Conservation (phyloP, 1,140 invertebrate genomes). For the Ceratosolen fusciceps region DNA sequence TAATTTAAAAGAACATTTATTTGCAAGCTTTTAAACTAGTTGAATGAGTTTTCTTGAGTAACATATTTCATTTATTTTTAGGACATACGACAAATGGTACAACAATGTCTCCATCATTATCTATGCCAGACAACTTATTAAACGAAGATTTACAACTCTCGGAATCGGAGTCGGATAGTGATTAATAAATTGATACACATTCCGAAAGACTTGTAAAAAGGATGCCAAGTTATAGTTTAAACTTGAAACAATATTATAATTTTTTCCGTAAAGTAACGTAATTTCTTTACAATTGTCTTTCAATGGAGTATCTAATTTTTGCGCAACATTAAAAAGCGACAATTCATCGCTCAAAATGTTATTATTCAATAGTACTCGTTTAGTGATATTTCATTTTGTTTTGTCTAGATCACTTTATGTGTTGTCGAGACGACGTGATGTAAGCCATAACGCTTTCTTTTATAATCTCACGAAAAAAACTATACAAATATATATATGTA, state of each 20-base stretch:
- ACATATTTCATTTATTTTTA: constrained; percentile 49
- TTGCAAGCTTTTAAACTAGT: neutral
- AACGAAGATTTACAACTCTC: constrained; percentile 85
- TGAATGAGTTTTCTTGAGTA: neutral
- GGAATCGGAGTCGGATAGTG: constrained; percentile 79
- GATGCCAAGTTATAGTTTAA: constrained; percentile 47
- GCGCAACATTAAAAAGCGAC: constrained; percentile 31
- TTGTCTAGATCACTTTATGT: constrained; percentile 40
- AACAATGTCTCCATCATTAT: constrained; percentile 62
- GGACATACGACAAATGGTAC: constrained; percentile 64
- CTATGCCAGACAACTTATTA: constrained; percentile 75
- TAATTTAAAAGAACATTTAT: constrained; percentile 43
- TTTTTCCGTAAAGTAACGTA: constrained; percentile 40
- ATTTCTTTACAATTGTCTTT: constrained; percentile 49
- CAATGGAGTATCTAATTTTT: constrained; percentile 46
- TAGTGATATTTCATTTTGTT: constrained; percentile 50
- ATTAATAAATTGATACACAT: constrained; percentile 56
- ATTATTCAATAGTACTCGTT: constrained; percentile 46
- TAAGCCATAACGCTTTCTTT: constrained; percentile 48
- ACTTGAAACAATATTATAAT: constrained; percentile 37
- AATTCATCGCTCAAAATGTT: constrained; percentile 34
- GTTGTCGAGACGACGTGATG: constrained; percentile 40
- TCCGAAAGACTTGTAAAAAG: constrained; percentile 49
- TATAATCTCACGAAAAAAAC: constrained; percentile 47
- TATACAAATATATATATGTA: too few relatives aligned